Percentiles rank a stretch among this genome's conserved stretches.
Evolutionary conservation across 2,113 vertebrate genomes (phyloP).

Genomic region (Etia nguti): DNA sequence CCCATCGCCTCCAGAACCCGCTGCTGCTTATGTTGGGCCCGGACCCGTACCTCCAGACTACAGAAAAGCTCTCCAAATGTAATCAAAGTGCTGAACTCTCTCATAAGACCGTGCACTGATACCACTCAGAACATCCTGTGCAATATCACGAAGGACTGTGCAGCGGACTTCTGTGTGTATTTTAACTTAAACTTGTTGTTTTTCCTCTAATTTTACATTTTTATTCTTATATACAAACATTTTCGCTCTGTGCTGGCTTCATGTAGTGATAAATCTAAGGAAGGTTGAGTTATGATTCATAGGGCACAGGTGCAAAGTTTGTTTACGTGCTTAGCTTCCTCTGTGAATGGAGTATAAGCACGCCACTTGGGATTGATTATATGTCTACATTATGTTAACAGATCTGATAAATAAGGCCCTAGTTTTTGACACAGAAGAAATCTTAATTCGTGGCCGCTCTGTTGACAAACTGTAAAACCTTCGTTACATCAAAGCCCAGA

Average conservation of each 20-base stretch:
- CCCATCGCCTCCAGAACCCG: background rate
- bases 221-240: background rate
- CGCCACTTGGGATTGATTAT: background rate
- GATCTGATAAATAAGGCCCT: background rate
- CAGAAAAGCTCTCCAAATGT: fast-evolving
- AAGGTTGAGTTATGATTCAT: background rate
- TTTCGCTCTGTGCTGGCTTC: background rate
- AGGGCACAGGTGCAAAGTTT: background rate
- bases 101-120: background rate
- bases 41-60: fast-evolving
- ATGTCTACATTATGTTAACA: background rate
- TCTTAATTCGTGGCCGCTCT: background rate
- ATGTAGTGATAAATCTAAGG: background rate
- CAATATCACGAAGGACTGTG: background rate
- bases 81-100: background rate
- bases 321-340: background rate
- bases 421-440: fast-evolving
- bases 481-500: background rate
- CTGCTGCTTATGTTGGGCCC: background rate
- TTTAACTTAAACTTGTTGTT: fast-evolving
- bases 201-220: background rate
- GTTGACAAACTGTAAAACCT: background rate
- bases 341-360: background rate
- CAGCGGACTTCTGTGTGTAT: fast-evolving
- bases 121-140: background rate